Conservation (phyloP, 2,797 vertebrate species). For the Muscicapa striata region DNA sequence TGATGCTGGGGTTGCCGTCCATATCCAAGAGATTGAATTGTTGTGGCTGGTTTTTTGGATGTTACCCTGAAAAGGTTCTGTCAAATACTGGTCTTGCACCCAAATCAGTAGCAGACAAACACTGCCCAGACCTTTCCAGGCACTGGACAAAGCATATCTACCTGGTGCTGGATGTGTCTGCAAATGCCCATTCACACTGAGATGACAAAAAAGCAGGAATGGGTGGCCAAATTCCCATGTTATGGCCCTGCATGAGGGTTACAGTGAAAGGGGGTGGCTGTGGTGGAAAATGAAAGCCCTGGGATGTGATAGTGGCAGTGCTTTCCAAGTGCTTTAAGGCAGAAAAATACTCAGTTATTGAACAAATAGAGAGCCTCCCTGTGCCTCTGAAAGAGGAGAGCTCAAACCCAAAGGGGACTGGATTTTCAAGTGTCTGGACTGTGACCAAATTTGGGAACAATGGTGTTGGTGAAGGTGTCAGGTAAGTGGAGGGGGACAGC, state of each 20-base stretch:
- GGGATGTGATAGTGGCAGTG: neutral
- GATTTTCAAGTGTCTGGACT: neutral
- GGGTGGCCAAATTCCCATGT: neutral
- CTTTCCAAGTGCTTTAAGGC: neutral
- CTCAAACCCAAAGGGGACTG: neutral
- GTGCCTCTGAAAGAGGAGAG: neutral
- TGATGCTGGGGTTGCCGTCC: neutral
- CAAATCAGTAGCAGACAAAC: neutral
- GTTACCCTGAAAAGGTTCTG: neutral
- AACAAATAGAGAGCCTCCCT: neutral
- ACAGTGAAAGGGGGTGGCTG: neutral
- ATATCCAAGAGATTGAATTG: neutral
- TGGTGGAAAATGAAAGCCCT: neutral
- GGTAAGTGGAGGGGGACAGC: neutral
- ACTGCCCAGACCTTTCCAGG: neutral
- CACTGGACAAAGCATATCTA: neutral
- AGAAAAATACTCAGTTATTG: fast-evolving
- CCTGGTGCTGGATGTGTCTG: neutral
- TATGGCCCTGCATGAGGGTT: neutral
- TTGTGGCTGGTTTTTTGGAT: neutral
- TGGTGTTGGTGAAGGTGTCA: fast-evolving
- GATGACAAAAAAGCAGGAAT: neutral
- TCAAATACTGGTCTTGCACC: neutral
- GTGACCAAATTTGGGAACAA: neutral
- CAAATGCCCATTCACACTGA: fast-evolving